Evolutionary conservation across 2,797 vertebrate genomes (phyloP).

Genomic region (Phrynocephalus forsythii): DNA sequence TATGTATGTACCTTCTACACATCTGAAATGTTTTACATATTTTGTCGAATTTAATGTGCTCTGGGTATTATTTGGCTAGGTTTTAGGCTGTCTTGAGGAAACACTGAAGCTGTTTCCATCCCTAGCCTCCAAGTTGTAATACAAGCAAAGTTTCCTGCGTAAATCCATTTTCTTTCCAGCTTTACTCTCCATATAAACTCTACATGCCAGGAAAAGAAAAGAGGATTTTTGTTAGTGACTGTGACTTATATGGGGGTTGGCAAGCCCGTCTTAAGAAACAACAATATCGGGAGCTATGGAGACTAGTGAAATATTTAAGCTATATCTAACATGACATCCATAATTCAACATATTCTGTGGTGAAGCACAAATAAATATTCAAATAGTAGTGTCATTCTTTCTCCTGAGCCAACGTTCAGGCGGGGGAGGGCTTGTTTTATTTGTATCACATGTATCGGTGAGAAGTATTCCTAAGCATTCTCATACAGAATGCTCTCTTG

Average conservation of each 20-base stretch:
- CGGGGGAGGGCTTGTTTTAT: slow-evolving; percentile 64
- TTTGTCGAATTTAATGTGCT: neutral
- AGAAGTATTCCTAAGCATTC: slow-evolving; percentile 57
- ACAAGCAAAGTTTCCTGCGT: accelerated
- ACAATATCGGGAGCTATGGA: slow-evolving; percentile 55
- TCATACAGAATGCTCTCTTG: slow-evolving; percentile 57
- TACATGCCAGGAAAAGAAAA: slow-evolving; percentile 7
- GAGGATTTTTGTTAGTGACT: slow-evolving; percentile 14
- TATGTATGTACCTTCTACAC: neutral
- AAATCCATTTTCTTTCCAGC: neutral
- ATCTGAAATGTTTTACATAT: neutral
- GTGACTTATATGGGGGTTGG: slow-evolving; percentile 43
- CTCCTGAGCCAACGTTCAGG: slow-evolving; percentile 67
- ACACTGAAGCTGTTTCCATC: neutral
- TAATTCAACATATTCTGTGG: slow-evolving; percentile 66
- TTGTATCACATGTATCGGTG: slow-evolving; percentile 63
- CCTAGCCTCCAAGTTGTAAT: neutral
- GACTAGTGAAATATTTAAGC: slow-evolving; percentile 64
- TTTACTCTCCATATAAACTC: slow-evolving; percentile 10
- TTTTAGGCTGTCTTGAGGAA: neutral
- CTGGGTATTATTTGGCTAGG: neutral
- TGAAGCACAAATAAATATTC: slow-evolving; percentile 43
- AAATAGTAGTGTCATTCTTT: slow-evolving; percentile 59
- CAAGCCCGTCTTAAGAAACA: slow-evolving; percentile 58
- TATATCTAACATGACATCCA: slow-evolving; percentile 50